phyloP scores from a whole-genome alignment of 30 jellyfish, hydroid and myxozoan species.

The Aurelia sp. region DNA sequence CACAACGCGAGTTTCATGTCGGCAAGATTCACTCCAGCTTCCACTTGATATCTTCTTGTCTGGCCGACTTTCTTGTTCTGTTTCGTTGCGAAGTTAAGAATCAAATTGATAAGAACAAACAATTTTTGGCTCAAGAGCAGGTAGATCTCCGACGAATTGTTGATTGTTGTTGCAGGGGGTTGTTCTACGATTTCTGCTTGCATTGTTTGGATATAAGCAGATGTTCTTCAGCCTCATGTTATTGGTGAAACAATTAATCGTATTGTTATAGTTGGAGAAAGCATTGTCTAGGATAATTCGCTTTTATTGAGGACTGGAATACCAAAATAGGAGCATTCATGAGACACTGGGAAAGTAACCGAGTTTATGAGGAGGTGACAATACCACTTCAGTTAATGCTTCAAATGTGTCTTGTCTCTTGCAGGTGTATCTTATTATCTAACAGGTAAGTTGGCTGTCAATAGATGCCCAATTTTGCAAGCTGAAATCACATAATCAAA shows the following conservation, averaged over 20 bases:
- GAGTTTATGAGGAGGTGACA: no score
- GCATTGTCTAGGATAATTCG: no score
- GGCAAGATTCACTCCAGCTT: background rate
- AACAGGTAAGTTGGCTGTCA: no score
- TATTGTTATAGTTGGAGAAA: background rate
- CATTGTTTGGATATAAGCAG: conserved; percentile 6
- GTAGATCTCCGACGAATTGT: background rate
- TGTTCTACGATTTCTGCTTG: background rate
- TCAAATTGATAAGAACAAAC: conserved; percentile 1
- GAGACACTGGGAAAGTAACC: no score
- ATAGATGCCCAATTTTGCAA: no score
- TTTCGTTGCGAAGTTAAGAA: background rate
- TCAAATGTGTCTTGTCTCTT: no score
- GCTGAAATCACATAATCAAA: no score
- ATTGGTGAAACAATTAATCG: conserved; percentile 3
- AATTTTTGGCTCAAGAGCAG: background rate
- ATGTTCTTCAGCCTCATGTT: background rate
- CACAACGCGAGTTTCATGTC: background rate
- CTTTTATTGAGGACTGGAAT: no score
- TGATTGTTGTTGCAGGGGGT: conserved; percentile 2
- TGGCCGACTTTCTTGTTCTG: background rate
- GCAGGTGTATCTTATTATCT: no score
- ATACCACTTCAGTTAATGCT: no score
- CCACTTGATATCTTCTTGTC: background rate
- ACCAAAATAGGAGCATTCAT: no score